phyloP scores from a whole-genome alignment of 2,113 vertebrate genomes.

The Myocastor coypus region DNA sequence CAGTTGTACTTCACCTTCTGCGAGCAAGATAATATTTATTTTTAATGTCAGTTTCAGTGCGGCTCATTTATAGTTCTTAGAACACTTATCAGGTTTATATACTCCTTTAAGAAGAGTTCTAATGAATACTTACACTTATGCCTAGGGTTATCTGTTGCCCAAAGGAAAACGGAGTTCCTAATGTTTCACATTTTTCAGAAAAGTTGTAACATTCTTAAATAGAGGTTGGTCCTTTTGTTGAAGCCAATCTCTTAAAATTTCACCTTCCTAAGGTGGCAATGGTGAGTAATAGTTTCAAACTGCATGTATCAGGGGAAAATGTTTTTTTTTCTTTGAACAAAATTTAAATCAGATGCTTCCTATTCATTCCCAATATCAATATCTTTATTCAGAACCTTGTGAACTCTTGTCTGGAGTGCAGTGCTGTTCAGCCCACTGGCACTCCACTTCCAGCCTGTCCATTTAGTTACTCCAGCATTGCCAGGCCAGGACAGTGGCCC shows the following conservation, averaged over 20 bases:
- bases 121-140: background rate
- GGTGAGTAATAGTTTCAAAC: conserved; percentile 20
- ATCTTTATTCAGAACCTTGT: conserved; percentile 44
- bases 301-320: background rate
- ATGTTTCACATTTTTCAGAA: conserved; percentile 37
- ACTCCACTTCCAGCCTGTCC: background rate
- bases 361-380: conserved; percentile 39
- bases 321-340: conserved; percentile 37
- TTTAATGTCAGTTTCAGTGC: conserved; percentile 14
- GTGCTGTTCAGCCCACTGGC: background rate
- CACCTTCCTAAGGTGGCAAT: background rate
- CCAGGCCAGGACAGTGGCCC: background rate
- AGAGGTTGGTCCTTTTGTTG: background rate
- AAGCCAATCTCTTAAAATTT: background rate
- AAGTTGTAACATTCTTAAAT: conserved; percentile 35
- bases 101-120: conserved; percentile 27
- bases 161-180: conserved; percentile 15
- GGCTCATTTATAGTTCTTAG: conserved; percentile 29
- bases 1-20: background rate
- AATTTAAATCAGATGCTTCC: conserved; percentile 24
- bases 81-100: background rate
- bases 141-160: background rate
- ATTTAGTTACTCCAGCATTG: background rate
- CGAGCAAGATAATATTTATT: conserved; percentile 21
- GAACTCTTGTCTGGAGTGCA: background rate